Conservation (phyloP, 2,888 invertebrate species). For the Polydrusus pterygomalis region DNA sequence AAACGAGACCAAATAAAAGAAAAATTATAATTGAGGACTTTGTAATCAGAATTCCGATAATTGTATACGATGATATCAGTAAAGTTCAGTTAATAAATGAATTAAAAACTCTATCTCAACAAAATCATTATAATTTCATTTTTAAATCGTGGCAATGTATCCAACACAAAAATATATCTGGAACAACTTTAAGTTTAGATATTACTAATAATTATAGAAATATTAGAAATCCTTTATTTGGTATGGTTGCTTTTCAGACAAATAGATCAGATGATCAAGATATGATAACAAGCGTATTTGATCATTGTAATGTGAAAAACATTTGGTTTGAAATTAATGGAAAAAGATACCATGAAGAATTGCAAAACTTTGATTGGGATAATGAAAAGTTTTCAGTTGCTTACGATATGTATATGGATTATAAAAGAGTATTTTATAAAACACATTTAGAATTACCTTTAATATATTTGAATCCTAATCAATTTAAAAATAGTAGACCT, state of each 20-base stretch:
- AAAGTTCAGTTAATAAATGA: neutral
- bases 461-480: neutral
- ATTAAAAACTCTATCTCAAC: neutral
- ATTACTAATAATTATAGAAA: neutral
- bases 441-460: neutral
- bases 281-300: neutral
- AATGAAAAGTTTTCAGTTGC: neutral
- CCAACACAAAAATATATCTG: neutral
- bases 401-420: neutral
- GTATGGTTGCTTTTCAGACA: neutral
- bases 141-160: neutral
- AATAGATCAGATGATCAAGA: neutral
- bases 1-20: neutral
- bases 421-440: neutral
- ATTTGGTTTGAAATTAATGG: neutral
- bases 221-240: neutral
- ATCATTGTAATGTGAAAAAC: neutral
- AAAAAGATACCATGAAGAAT: neutral
- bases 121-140: neutral
- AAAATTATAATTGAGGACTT: conserved; percentile 4
- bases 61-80: neutral
- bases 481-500: neutral
- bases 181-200: neutral
- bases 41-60: neutral
- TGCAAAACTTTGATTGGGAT: neutral